A percentile compares a stretch with the other conserved stretches of the same genome.
Evolutionary conservation across 2,797 vertebrate species (phyloP).

Genomic region (Phoxinus dragarum): DNA sequence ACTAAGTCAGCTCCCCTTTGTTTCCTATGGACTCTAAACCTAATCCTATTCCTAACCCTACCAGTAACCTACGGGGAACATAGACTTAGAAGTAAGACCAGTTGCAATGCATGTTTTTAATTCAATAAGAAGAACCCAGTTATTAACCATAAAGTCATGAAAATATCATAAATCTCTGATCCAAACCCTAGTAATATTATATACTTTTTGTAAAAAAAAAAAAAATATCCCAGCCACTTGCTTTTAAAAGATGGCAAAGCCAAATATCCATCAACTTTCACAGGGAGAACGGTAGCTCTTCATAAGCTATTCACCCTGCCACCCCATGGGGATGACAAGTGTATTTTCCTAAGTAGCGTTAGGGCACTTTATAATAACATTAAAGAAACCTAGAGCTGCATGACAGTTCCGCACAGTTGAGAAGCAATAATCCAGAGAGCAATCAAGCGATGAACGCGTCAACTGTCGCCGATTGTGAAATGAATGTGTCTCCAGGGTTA

Average conservation of each 20-base stretch:
- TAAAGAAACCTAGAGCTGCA: constrained; percentile 37
- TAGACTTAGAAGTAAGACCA: not conserved
- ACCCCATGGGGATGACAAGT: not conserved
- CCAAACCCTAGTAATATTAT: not conserved
- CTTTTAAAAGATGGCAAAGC: not conserved
- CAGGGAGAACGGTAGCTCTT: constrained; percentile 27
- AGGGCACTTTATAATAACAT: constrained; percentile 31
- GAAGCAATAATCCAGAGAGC: constrained; percentile 30
- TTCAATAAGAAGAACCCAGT: not conserved
- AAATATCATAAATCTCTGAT: not conserved
- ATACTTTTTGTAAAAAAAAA: not conserved
- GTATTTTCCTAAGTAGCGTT: constrained; percentile 20
- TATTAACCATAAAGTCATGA: not conserved
- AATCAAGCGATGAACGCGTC: not conserved
- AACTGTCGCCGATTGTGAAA: not conserved
- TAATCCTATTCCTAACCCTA: not conserved
- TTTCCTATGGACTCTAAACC: not conserved
- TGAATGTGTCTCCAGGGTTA: constrained; percentile 35
- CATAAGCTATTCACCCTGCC: not conserved
- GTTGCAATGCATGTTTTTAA: not conserved
- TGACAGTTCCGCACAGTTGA: constrained; percentile 37
- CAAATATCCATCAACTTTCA: not conserved
- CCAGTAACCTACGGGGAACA: not conserved
- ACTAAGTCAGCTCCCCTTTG: not conserved
- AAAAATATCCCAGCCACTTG: not conserved